Percentiles rank a stretch among this genome's conserved stretches.
phyloP scores from a whole-genome alignment of 2,113 vertebrate genomes.

The Gadus macrocephalus region DNA sequence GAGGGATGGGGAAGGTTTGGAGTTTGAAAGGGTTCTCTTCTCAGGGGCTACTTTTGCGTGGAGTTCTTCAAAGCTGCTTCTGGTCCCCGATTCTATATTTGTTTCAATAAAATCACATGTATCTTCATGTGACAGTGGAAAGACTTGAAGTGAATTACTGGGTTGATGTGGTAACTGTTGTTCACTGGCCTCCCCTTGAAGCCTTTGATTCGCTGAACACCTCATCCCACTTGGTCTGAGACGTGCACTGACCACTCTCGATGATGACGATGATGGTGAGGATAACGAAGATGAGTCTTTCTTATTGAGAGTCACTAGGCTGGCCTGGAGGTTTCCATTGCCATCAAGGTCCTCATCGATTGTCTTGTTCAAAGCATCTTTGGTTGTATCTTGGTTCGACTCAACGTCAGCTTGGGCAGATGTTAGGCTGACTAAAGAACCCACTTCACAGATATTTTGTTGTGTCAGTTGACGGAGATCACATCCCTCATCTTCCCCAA shows the following conservation, averaged over 20 bases:
- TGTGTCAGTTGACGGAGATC: constrained; percentile 9
- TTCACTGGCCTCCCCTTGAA: too few species aligned
- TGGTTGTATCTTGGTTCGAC: not conserved
- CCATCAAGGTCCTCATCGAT: constrained; percentile 38
- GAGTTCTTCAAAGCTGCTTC: constrained; percentile 63
- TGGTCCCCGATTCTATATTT: constrained; percentile 15
- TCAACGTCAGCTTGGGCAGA: not conserved
- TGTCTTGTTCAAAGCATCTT: constrained; percentile 20
- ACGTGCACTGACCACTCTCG: constrained; percentile 56
- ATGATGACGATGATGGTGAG: constrained; percentile 1
- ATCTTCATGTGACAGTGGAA: not conserved
- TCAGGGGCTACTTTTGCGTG: constrained; percentile 66
- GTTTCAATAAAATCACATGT: not conserved
- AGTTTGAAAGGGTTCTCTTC: constrained; percentile 34
- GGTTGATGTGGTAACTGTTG: too few species aligned
- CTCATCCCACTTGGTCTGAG: constrained; percentile 54
- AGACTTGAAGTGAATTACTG: too few species aligned
- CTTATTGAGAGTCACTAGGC: not conserved
- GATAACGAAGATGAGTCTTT: constrained; percentile 18
- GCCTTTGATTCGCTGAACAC: constrained; percentile 35
- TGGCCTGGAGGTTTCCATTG: constrained; percentile 48
- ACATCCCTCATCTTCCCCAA: constrained; percentile 35
- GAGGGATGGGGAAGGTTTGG: constrained; percentile 65
- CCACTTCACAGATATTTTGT: not conserved
- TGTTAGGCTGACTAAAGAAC: constrained; percentile 10